Evolutionary conservation across 2,113 vertebrate genomes (phyloP), one percentile per base, ranked within the genome.

Genomic region (Plecotus auritus): DNA sequence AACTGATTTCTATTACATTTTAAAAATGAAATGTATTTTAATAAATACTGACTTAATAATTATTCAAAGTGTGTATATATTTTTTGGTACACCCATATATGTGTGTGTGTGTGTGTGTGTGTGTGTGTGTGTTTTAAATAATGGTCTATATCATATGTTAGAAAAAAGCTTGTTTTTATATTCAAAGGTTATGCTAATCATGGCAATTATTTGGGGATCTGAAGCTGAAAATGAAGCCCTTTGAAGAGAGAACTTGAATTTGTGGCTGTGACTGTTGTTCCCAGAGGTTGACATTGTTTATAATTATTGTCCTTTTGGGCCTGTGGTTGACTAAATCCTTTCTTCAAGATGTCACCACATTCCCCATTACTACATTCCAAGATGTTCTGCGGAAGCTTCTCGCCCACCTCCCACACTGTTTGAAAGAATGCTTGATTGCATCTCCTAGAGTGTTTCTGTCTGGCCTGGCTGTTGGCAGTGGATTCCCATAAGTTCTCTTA

Each of bases 201-300:
- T 73, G 54, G 12, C 17, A 64, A 40, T 93, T 89, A 87, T 72
- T 92, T 84, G 16, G 45, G 56, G 45, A 77, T 88, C n/a, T 51
- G 28, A 70, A 82, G 12, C 56, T 93, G 72, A 35, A 42, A 47
- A 70, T n/a, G 72, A 85, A 91, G 35, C 32, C 7, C 61, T 94
- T 77, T 94, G 90, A 97, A 94, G 22, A 69, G 35, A 80, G 54
- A 77, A n/a, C 26, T 95, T 69, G 49, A 64, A 77, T 81, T 85
- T 90, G 42, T 66, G 32, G 40, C 9, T 59, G 5, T 84, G n/a
- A 16, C 20, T 35, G 14, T 72, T 61, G 56, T 76, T 92, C 72
- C 70, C 67, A 3, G 22, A 92, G 47, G 11, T 37, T 84, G 59
- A 64, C 56, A 69, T 67, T 88, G 42, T 83, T 95, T 83, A 77